Conservation (phyloP, 2,113 vertebrate species). For the Oncorhynchus nerka region DNA sequence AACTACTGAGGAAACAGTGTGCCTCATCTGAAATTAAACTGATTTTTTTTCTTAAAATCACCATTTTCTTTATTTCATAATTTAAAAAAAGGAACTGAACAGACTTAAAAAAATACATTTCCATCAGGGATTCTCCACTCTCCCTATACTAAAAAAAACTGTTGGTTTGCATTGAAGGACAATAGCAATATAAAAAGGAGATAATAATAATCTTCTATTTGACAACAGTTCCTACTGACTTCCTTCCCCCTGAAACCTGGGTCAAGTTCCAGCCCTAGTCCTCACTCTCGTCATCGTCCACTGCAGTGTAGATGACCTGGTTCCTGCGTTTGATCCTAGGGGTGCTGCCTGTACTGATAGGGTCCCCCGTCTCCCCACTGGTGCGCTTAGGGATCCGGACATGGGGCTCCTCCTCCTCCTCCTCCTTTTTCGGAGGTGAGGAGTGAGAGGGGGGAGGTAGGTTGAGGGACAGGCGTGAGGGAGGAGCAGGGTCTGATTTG, state of each 20-base stretch:
- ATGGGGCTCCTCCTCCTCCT: conserved; percentile 11
- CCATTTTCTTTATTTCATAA: too few species aligned
- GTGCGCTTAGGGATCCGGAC: conserved; percentile 78
- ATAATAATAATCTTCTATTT: too few species aligned
- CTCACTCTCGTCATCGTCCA: conserved; percentile 73
- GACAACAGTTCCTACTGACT: neutral
- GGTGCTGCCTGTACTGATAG: conserved; percentile 58
- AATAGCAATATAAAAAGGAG: too few species aligned
- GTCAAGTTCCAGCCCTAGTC: conserved; percentile 18
- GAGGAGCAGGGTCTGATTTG: conserved; percentile 64
- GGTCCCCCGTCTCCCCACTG: conserved; percentile 66
- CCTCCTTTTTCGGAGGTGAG: conserved; percentile 53
- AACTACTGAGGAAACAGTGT: too few species aligned
- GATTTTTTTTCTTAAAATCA: too few species aligned
- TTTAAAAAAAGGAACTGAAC: neutral
- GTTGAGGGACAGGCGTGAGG: conserved; percentile 52
- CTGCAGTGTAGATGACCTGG: conserved; percentile 86
- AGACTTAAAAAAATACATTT: too few species aligned
- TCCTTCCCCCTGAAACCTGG: neutral
- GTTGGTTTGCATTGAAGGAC: too few species aligned
- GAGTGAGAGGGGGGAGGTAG: conserved; percentile 71
- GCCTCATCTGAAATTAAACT: too few species aligned
- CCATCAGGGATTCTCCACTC: too few species aligned
- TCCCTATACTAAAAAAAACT: too few species aligned
- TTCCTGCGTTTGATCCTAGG: conserved; percentile 93